These are phyloP conservation scores for Dendrocincla fuliginosa DNA, from an alignment of 2,797 vertebrate genomes.

Conservation along the genomic window DNA sequence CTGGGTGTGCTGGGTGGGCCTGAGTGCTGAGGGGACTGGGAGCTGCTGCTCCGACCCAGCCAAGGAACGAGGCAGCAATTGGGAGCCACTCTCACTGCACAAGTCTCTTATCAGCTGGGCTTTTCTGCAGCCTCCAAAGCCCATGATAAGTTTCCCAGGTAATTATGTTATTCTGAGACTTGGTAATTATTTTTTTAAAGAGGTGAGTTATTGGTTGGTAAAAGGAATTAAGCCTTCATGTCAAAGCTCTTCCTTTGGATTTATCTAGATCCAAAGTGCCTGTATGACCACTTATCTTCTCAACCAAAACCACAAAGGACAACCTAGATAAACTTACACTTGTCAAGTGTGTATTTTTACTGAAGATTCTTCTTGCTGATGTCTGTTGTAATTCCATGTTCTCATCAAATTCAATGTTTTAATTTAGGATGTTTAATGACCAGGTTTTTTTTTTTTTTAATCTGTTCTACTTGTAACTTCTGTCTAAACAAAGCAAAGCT, in stretches of 20 bases:
- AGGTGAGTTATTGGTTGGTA: background rate
- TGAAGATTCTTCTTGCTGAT: background rate
- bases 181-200: background rate
- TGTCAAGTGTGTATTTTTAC: background rate
- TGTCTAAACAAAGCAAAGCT: background rate
- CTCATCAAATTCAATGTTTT: background rate
- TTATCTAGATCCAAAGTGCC: background rate
- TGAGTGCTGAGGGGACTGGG: background rate
- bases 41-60: slow-evolving; percentile 54
- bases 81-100: background rate
- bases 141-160: background rate
- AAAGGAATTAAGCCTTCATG: background rate
- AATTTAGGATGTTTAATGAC: background rate
- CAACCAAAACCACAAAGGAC: background rate
- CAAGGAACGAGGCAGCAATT: background rate
- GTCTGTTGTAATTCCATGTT: background rate
- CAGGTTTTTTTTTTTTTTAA: background rate
- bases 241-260: background rate
- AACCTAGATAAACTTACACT: background rate
- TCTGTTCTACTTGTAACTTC: background rate
- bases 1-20: slow-evolving; percentile 8
- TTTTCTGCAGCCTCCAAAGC: background rate
- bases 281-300: background rate
- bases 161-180: background rate
- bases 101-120: background rate